Evolutionary conservation across 1,140 invertebrate genomes (phyloP), one percentile per base, ranked within the genome.

Genomic region (Portunus trituberculatus): DNA sequence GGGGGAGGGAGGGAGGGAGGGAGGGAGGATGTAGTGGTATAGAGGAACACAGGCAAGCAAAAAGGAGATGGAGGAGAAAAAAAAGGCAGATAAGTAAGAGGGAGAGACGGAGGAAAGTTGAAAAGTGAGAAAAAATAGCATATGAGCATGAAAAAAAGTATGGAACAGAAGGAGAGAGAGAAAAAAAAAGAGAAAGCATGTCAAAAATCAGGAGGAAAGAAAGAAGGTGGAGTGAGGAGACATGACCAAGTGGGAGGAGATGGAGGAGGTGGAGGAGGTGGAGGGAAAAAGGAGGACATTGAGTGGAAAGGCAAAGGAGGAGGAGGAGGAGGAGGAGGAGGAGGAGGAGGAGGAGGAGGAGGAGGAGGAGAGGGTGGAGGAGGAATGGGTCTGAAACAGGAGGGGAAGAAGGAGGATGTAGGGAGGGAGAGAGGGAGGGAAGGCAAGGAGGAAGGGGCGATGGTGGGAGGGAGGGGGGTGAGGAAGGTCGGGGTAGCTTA

Each of bases 401-500:
- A 29, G 8, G 45, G 46, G 25, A 48, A 48, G 7, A 52, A 32
- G 89, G n/a, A 28, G 31, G 89, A n/a, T 7, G 67, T 76, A n/a
- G 20, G 67, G 67, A 76, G 25, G 67, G n/a, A n/a, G 67, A 20
- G 16, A 0, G 6, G 20, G 67, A 76, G 67, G 67, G 67, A 10
- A 20, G 20, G 67, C 25, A 76, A 76, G 67, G 67, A 8, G 20
- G 76, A 32, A 45, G 32, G 67, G n/a, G n/a, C 14, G 67, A 39
- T 16, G 84, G 39, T 7, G 84, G 28, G 25, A 31, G 25, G 32
- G 46, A 32, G 92, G 48, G 46, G 89, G 94, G 91, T 8, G 67
- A 16, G 91, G 25, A 32, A 25, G 48, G 52, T n/a, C 25, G 48
- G 31, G 83, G 82, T 93, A 93, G 31, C 82, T 95, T 95, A 95